phyloP scores from a whole-genome alignment of 2,888 invertebrate species.

The Thereva unica region DNA sequence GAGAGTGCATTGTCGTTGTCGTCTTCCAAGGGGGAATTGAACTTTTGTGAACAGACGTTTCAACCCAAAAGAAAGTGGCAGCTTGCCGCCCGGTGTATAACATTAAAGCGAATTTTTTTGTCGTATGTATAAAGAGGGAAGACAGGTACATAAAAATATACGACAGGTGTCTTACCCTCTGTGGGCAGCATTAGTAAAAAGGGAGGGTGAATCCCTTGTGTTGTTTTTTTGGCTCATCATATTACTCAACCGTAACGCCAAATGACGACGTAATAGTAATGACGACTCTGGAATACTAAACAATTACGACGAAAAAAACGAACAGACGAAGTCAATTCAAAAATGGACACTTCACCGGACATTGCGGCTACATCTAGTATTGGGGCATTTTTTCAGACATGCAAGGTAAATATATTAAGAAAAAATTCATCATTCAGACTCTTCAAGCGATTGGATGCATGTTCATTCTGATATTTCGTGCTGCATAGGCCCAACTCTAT shows the following conservation, averaged over 20 bases:
- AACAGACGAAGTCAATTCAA: not conserved
- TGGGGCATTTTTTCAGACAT: constrained; percentile 59
- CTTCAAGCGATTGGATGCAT: not conserved
- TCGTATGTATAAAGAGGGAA: not conserved
- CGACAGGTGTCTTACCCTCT: constrained; percentile 14
- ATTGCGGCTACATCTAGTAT: constrained; percentile 45
- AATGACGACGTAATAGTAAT: constrained; percentile 5
- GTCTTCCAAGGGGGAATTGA: no score
- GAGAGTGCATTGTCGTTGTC: no score
- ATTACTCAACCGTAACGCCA: constrained; percentile 21
- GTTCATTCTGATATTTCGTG: not conserved
- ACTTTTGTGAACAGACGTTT: no score
- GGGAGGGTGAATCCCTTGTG: constrained; percentile 15
- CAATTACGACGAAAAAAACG: not conserved
- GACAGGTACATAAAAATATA: constrained; percentile 17
- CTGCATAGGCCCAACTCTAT: constrained; percentile 5
- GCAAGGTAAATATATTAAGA: constrained; percentile 55
- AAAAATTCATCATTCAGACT: not conserved
- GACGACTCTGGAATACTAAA: constrained; percentile 2
- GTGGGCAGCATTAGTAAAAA: not conserved
- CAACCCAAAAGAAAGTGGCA: no score
- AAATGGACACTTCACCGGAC: constrained; percentile 21
- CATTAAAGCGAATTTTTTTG: constrained; percentile 9
- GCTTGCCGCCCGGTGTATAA: not conserved
- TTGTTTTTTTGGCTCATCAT: not conserved